Percentiles rank a stretch among this genome's conserved stretches.
Conservation (phyloP, 1,140 invertebrate species). For the Habropoda laboriosa region DNA sequence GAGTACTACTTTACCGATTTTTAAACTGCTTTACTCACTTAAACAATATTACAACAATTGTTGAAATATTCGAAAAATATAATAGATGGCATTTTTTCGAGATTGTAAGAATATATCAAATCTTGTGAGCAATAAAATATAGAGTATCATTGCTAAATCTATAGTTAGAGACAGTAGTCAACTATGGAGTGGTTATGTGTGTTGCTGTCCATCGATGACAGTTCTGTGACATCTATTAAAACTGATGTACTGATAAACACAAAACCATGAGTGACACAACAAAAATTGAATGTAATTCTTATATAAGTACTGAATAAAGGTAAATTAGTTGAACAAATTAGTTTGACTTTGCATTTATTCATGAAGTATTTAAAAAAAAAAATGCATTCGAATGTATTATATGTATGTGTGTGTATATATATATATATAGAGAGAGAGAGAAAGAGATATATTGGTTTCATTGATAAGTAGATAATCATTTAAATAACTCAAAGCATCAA, state of each 20-base stretch:
- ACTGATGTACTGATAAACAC: slow-evolving; percentile 57
- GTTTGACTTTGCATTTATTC: neutral
- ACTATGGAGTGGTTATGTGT: slow-evolving; percentile 60
- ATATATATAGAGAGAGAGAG: neutral
- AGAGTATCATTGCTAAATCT: slow-evolving; percentile 5
- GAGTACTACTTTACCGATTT: neutral
- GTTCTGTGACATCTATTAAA: slow-evolving; percentile 62
- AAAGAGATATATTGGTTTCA: neutral
- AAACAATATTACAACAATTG: neutral
- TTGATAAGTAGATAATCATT: slow-evolving; percentile 25
- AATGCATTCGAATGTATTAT: neutral
- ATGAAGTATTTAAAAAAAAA: neutral
- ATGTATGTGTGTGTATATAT: neutral
- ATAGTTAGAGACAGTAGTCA: slow-evolving; percentile 36
- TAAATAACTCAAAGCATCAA: neutral
- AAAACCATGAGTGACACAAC: slow-evolving; percentile 60
- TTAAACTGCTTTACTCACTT: neutral
- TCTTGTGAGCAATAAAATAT: neutral
- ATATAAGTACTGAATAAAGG: slow-evolving; percentile 47
- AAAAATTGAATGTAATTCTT: slow-evolving; percentile 58
- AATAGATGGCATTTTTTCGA: neutral
- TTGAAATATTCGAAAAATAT: neutral
- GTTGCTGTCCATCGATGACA: slow-evolving; percentile 61
- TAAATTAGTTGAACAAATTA: slow-evolving; percentile 36
- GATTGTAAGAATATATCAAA: neutral